Evolutionary conservation across 2,797 vertebrate genomes (phyloP).

Genomic region (Ciconia nigra): DNA sequence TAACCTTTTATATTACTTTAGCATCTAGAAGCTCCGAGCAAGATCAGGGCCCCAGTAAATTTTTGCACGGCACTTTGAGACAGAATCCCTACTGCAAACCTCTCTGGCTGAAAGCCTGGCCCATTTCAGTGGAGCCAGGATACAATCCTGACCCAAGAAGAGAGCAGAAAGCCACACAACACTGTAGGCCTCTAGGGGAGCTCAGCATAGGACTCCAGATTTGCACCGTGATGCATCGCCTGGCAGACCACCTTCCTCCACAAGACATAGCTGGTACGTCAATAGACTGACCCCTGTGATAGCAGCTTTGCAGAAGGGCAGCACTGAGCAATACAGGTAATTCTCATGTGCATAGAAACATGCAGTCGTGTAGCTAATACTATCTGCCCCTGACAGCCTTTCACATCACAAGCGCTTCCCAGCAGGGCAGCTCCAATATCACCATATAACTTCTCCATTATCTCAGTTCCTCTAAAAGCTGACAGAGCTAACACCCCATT

Average conservation of each 20-base stretch:
- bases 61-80: neutral
- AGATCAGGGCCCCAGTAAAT: neutral
- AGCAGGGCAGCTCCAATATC: neutral
- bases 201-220: neutral
- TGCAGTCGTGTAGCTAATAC: neutral
- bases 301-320: neutral
- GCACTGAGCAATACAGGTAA: neutral
- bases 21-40: neutral
- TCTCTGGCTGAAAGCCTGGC: neutral
- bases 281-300: fast-evolving
- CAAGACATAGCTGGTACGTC: fast-evolving
- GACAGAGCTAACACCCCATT: neutral
- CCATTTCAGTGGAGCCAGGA: neutral
- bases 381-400: neutral
- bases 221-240: neutral
- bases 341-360: neutral
- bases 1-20: neutral
- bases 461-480: neutral
- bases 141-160: neutral
- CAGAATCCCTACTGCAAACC: neutral
- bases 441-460: neutral
- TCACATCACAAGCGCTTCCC: neutral
- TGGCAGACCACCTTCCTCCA: neutral
- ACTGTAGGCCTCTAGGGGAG: neutral
- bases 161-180: neutral